These are phyloP conservation scores for Pelosia muscerda DNA, from an alignment of 2,888 invertebrate genomes.

Conservation along the genomic window DNA sequence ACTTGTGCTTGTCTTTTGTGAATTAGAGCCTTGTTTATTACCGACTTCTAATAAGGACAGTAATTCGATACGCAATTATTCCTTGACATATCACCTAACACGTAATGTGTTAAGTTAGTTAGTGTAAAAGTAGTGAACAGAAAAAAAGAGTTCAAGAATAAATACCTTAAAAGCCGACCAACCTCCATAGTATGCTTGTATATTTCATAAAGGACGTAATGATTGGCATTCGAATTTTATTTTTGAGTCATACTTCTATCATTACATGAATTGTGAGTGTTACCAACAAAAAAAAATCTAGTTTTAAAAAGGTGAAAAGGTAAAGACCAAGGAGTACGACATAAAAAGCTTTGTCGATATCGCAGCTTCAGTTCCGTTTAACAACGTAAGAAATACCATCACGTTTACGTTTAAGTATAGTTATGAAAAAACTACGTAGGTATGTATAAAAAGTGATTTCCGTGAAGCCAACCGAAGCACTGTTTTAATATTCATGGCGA, in stretches of 20 bases:
- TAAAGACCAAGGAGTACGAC: background rate
- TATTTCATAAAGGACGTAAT: too few relatives aligned
- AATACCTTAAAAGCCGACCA: too few relatives aligned
- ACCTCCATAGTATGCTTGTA: too few relatives aligned
- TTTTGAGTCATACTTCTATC: too few relatives aligned
- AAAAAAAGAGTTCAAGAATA: too few relatives aligned
- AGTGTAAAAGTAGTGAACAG: too few relatives aligned
- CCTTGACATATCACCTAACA: too few relatives aligned
- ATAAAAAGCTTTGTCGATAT: background rate
- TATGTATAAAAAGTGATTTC: slow-evolving; percentile 25
- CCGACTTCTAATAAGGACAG: background rate
- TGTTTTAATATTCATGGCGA: slow-evolving; percentile 42
- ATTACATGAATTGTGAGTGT: too few relatives aligned
- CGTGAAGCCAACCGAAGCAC: slow-evolving; percentile 26
- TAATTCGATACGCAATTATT: background rate
- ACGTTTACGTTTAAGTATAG: slow-evolving; percentile 4
- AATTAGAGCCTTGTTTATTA: background rate
- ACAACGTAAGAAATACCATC: background rate
- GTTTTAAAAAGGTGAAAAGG: background rate
- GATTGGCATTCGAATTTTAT: too few relatives aligned
- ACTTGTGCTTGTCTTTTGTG: background rate
- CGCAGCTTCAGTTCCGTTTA: background rate
- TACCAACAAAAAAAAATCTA: too few relatives aligned
- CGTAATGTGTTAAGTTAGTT: too few relatives aligned
- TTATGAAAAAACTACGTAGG: slow-evolving; percentile 16